Percentiles rank a stretch among this genome's conserved stretches.
Evolutionary conservation across 2,113 vertebrate species (phyloP).

Genomic region (Cardinalis cardinalis): DNA sequence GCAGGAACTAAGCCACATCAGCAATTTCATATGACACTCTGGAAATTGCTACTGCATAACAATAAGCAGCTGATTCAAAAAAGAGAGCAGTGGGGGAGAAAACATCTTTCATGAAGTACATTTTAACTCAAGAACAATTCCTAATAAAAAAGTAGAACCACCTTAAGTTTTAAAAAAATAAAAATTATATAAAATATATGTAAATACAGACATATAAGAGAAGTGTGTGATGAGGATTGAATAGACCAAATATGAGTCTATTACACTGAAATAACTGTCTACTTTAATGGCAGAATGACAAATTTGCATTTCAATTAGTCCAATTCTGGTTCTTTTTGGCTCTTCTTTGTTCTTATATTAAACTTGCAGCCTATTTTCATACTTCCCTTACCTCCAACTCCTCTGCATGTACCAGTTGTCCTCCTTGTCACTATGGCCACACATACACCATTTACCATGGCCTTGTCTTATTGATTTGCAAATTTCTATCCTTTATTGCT

Average conservation of each 20-base stretch:
- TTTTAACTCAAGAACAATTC: not conserved
- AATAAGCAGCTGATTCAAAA: conserved; percentile 61
- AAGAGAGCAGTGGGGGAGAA: not conserved
- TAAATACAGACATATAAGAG: not conserved
- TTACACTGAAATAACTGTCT: conserved; percentile 17
- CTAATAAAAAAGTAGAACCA: not conserved
- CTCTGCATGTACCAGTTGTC: not conserved
- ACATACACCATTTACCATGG: not conserved
- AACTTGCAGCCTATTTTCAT: conserved; percentile 26
- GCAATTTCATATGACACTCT: conserved; percentile 71
- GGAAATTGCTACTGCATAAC: conserved; percentile 69
- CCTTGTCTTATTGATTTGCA: not conserved
- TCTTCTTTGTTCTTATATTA: conserved; percentile 46
- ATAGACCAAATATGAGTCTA: not conserved
- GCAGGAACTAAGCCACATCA: conserved; percentile 66
- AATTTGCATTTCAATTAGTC: conserved; percentile 39
- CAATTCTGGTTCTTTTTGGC: not conserved
- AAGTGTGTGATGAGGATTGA: not conserved
- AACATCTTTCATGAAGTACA: not conserved
- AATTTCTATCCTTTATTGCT: conserved; percentile 38
- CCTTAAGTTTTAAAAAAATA: not conserved
- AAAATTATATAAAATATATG: not conserved
- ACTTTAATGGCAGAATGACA: not conserved
- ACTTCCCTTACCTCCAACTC: not conserved
- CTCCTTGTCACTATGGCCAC: not conserved